phyloP scores from a whole-genome alignment of 2,113 vertebrate species.

The Oenanthe oenanthe region DNA sequence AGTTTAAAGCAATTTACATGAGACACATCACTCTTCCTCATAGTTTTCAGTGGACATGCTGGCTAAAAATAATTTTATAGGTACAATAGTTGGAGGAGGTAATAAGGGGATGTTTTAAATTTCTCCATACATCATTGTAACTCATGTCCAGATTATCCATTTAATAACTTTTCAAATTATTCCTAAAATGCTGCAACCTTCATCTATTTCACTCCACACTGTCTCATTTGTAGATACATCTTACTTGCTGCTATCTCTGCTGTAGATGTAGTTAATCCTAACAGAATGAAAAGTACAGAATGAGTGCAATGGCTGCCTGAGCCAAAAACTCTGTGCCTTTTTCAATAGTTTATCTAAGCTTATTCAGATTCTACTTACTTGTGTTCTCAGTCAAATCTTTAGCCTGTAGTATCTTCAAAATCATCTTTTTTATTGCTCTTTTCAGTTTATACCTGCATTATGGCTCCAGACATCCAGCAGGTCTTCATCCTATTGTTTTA shows the following conservation, averaged over 20 bases:
- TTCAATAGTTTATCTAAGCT: not conserved
- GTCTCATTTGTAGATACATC: not conserved
- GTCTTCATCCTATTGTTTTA: not conserved
- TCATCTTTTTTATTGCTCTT: not conserved
- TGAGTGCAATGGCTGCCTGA: not conserved
- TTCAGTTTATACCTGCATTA: not conserved
- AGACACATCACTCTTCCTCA: not conserved
- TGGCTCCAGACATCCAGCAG: not conserved
- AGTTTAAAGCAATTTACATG: not conserved
- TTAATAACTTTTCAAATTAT: not conserved
- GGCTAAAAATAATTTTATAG: not conserved
- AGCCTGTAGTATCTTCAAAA: not conserved
- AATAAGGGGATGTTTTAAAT: not conserved
- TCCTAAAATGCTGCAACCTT: not conserved
- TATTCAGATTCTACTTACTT: not conserved
- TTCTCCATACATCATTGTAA: not conserved
- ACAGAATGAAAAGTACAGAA: not conserved
- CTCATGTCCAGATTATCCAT: not conserved
- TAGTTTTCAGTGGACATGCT: not conserved
- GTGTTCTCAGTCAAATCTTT: not conserved
- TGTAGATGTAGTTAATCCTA: not conserved
- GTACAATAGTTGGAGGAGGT: not conserved
- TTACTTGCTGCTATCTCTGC: not conserved
- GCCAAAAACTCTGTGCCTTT: not conserved
- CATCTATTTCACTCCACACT: not conserved